Evolutionary conservation across 2,797 vertebrate genomes (phyloP), one percentile per base, ranked within the genome.

Genomic region (Acipenser oxyrinchus): DNA sequence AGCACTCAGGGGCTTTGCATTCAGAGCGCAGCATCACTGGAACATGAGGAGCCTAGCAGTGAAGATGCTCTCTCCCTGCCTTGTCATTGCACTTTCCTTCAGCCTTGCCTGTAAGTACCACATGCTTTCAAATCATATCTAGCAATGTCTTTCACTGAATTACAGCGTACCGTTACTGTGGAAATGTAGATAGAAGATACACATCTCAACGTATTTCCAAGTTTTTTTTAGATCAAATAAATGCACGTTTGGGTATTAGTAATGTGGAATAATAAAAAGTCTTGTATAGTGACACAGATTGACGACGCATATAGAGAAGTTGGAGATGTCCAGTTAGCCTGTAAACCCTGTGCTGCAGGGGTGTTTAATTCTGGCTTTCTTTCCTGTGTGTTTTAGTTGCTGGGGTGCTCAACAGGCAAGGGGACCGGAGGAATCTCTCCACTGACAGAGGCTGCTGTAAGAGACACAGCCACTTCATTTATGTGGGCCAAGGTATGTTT

Each of bases 51-150:
- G 66, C 67, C 63, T 68, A 77, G 65, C 77, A 63, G 70, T 80
- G 79, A 79, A 84, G 65, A 51, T 76, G 11, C 49, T 71, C 15
- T 15, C 70, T 66, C 63, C 75, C 0, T 1, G 70, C 49, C 68
- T 37, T 37, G 37, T 37, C 37, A 37, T 37, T 37, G 0, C 37
- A 37, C 37, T 37, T 37, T 75, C 50, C 66, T 79, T 85, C 18
- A 64, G 78, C 70, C 73, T 78, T 74, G 77, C 77, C 76, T 75
- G 87, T 89, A 82, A 92, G 91, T 90, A 84, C 66, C 64, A 64
- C 74, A 71, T 70, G 6, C 8, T 72, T 60, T 70, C 57, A 10
- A 37, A 12, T 51, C 64, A 0, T 0, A 4, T 0, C 1, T 6
- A 0, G 1, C 0, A 49, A 65, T 48, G 9, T 65, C 8, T 52